Evolutionary conservation across 2,113 vertebrate genomes (phyloP).

Genomic region (Lanius ludovicianus): DNA sequence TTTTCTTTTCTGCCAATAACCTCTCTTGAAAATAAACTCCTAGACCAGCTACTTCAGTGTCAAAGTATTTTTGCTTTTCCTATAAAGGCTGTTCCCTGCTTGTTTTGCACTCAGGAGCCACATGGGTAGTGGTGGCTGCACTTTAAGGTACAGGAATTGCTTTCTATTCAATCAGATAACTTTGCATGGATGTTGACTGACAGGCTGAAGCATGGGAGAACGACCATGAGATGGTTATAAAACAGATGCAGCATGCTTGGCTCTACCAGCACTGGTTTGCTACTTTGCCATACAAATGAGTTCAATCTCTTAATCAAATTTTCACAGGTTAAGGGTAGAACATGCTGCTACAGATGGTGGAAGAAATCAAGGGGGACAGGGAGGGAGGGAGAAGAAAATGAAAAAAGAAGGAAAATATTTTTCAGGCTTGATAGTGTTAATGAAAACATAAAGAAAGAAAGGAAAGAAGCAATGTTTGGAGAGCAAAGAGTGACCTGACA

Average conservation of each 20-base stretch:
- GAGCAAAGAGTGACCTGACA: constrained; percentile 53
- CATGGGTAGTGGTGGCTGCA: not conserved
- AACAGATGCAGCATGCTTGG: not conserved
- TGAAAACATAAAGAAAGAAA: constrained; percentile 51
- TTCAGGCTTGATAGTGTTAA: constrained; percentile 33
- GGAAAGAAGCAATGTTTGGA: constrained; percentile 1
- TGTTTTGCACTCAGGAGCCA: not conserved
- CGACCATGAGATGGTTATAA: fast-evolving
- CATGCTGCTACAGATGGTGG: not conserved
- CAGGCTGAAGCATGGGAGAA: not conserved
- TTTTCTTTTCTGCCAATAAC: not conserved
- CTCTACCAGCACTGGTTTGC: not conserved
- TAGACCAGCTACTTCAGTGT: not conserved
- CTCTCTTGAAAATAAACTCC: not conserved
- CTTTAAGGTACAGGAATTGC: not conserved
- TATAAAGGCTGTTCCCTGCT: not conserved
- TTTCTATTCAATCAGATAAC: not conserved
- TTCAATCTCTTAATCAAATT: not conserved
- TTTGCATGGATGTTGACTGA: not conserved
- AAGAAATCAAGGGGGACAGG: not conserved
- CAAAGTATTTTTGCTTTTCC: not conserved
- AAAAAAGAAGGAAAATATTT: constrained; percentile 31
- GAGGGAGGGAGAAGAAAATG: not conserved
- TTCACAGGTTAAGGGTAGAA: not conserved
- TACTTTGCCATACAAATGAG: not conserved